These are phyloP conservation scores for Beroe forskalii DNA, from an alignment of 37 sponge, comb jelly and placozoan genomes.

Conservation along the genomic window DNA sequence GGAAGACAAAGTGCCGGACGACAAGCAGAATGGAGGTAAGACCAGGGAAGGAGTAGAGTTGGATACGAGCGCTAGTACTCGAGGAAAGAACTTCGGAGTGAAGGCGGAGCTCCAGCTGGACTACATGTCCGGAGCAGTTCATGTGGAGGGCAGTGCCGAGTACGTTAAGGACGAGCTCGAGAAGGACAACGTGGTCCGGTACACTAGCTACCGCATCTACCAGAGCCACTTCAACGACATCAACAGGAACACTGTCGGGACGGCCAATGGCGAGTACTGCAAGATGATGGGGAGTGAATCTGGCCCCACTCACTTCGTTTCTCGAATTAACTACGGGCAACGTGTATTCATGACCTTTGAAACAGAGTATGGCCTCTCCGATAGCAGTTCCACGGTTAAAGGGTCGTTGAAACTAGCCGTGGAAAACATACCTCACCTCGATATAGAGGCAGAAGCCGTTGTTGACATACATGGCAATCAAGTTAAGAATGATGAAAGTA, in stretches of 20 bases:
- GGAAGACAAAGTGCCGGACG: not conserved
- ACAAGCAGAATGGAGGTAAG: not conserved
- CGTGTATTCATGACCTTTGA: conserved; percentile 21
- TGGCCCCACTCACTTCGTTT: conserved; percentile 42
- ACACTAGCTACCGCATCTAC: not conserved
- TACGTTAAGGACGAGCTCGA: not conserved
- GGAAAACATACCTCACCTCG: not conserved
- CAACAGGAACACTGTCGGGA: not conserved
- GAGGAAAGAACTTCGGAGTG: not conserved
- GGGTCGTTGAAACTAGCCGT: not conserved
- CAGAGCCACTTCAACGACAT: not conserved
- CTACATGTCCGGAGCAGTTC: conserved; percentile 9
- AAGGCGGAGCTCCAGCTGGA: not conserved
- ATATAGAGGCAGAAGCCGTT: not conserved
- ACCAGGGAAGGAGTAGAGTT: not conserved
- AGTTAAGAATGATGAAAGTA: not conserved
- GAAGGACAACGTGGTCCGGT: not conserved
- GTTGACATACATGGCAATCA: not conserved
- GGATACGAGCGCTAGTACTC: not conserved
- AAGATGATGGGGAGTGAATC: not conserved
- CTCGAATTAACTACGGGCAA: conserved; percentile 14
- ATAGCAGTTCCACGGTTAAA: not conserved
- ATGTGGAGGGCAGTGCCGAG: conserved; percentile 34
- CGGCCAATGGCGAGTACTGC: not conserved
- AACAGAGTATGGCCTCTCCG: not conserved